A percentile compares a stretch with the other conserved stretches of the same genome.
phyloP scores from a whole-genome alignment of 30 jellyfish, hydroid and myxozoan genomes.

The Chrysaora quinquecirrha region DNA sequence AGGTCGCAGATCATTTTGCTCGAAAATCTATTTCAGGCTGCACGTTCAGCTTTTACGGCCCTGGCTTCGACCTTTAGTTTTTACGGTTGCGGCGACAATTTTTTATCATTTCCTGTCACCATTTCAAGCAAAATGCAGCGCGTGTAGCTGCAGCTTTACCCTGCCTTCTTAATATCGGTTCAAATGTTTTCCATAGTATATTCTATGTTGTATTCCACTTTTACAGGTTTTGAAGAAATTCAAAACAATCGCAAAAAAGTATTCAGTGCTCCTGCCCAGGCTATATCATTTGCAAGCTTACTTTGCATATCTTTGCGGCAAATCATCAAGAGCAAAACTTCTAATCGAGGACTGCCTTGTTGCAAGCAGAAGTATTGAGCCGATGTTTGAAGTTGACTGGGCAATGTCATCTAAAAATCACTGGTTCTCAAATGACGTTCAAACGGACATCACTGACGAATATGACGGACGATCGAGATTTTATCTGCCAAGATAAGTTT shows the following conservation, averaged over 20 bases:
- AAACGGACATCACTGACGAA: conserved; percentile 6
- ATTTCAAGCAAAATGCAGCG: too few species aligned
- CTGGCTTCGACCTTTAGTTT: too few species aligned
- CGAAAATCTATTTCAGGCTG: too few species aligned
- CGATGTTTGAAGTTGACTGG: conserved; percentile 81
- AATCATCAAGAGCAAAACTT: conserved; percentile 63
- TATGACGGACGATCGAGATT: conserved; percentile 40
- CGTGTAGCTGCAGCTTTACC: too few species aligned
- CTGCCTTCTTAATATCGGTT: too few species aligned
- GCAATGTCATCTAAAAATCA: conserved; percentile 51
- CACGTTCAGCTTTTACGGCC: too few species aligned
- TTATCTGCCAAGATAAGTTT: conserved; percentile 23
- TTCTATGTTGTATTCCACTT: neutral
- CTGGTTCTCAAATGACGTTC: conserved; percentile 67
- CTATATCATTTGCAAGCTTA: conserved; percentile 86
- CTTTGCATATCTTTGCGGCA: conserved; percentile 65
- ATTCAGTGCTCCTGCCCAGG: conserved; percentile 67
- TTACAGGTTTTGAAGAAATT: conserved; percentile 41
- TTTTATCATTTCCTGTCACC: too few species aligned
- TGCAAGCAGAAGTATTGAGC: conserved; percentile 72
- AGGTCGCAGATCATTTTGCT: too few species aligned
- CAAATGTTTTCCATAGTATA: too few species aligned
- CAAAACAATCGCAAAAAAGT: conserved; percentile 23
- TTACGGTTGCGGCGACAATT: too few species aligned
- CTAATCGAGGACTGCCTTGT: conserved; percentile 85